Conservation (phyloP, 37 sponge, comb jelly and placozoan species). For the Dysidea cf. avara region DNA sequence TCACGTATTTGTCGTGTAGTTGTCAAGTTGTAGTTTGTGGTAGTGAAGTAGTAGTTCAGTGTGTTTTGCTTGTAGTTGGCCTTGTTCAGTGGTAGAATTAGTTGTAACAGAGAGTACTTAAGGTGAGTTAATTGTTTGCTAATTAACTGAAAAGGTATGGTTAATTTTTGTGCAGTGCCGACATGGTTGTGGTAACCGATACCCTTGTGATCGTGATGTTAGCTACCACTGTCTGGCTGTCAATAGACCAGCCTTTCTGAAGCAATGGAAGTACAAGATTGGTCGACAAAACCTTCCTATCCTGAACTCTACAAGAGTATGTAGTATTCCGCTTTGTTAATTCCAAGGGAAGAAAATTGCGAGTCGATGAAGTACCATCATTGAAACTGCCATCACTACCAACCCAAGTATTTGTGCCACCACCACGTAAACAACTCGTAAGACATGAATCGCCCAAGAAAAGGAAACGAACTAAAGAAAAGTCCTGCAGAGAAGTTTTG, state of each 20-base stretch:
- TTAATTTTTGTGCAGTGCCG: slow-evolving; percentile 11
- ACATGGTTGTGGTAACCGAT: slow-evolving; percentile 21
- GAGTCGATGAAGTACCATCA: slow-evolving; percentile 9
- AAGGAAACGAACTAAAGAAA: no score
- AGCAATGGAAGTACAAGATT: slow-evolving; percentile 14
- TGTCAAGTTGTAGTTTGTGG: no score
- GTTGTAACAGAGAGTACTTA: no score
- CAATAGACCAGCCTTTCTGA: slow-evolving; percentile 14
- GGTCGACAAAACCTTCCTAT: slow-evolving; percentile 18
- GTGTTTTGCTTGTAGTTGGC: no score
- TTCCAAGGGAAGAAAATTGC: slow-evolving; percentile 9
- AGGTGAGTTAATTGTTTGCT: no score
- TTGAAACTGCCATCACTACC: slow-evolving; percentile 14
- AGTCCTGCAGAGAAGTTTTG: no score
- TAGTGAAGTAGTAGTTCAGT: no score
- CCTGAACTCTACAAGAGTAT: slow-evolving; percentile 8
- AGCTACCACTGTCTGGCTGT: slow-evolving; percentile 19
- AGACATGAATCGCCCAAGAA: no score
- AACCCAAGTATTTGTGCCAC: slow-evolving; percentile 4
- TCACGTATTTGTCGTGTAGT: no score
- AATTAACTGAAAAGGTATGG: no score
- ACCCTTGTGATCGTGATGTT: slow-evolving; percentile 4
- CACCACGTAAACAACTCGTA: slow-evolving; percentile 3
- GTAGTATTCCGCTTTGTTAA: slow-evolving; percentile 24
- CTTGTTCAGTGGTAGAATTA: no score